Conservation (phyloP, 2,113 vertebrate genomes). For the Gulo gulo region DNA sequence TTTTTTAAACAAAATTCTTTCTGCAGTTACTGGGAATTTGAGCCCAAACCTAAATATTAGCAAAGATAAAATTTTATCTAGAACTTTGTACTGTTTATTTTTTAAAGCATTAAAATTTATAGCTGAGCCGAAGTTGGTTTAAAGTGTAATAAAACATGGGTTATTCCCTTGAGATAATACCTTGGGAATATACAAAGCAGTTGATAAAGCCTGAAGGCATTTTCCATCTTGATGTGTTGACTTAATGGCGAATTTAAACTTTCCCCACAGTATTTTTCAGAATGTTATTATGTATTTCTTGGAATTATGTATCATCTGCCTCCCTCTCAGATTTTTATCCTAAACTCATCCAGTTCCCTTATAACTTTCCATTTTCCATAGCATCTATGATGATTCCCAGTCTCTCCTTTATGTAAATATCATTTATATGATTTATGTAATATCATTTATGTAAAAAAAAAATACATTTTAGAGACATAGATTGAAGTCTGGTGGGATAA, state of each 20-base stretch:
- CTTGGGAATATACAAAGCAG: constrained; percentile 50
- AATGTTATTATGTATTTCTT: background rate
- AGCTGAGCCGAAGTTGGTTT: background rate
- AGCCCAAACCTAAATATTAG: constrained; percentile 64
- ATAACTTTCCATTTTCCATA: background rate
- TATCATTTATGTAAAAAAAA: background rate
- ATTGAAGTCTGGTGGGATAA: background rate
- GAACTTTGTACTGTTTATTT: constrained; percentile 62
- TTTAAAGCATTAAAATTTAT: constrained; percentile 56
- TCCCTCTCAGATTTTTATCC: background rate
- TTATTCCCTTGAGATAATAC: constrained; percentile 52
- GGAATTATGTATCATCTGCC: background rate
- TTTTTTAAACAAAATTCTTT: background rate
- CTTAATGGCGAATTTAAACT: constrained; percentile 34
- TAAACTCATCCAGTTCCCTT: background rate
- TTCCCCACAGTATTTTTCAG: background rate
- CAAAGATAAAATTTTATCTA: constrained; percentile 57
- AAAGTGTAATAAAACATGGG: constrained; percentile 38
- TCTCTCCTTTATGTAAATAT: background rate
- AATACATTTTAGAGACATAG: background rate
- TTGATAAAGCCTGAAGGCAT: constrained; percentile 51
- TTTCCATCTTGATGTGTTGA: constrained; percentile 40
- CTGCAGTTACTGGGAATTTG: constrained; percentile 3
- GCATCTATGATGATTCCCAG: background rate
- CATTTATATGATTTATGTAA: background rate